phyloP scores from a whole-genome alignment of 2,797 vertebrate species.

The Telmatherina bonti region DNA sequence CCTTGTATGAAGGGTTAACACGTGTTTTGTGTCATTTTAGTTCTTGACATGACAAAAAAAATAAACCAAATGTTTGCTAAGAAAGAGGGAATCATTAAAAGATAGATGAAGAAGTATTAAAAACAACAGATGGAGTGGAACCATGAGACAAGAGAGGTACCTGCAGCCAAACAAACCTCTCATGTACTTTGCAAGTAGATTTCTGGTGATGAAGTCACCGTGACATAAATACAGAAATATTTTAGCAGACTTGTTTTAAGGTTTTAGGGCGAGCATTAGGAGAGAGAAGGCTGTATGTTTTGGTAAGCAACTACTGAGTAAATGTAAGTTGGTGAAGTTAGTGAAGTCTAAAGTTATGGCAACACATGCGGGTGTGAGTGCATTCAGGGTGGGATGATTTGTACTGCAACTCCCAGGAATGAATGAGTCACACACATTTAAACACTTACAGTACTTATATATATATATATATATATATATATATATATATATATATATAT shows the following conservation, averaged over 20 bases:
- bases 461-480: no score
- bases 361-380: slow-evolving; percentile 2
- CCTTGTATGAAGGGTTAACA: no score
- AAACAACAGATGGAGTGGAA: neutral
- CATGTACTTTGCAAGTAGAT: neutral
- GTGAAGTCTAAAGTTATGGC: neutral
- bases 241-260: neutral
- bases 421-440: slow-evolving; percentile 55
- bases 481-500: no score
- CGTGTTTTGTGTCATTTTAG: no score
- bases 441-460: neutral
- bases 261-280: neutral
- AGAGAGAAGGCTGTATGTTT: neutral
- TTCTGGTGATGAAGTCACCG: neutral
- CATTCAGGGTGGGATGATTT: slow-evolving; percentile 50
- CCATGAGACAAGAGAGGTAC: neutral
- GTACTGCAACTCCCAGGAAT: slow-evolving; percentile 58
- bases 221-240: neutral
- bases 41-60: no score
- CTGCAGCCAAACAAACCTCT: neutral
- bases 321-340: neutral
- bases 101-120: no score
- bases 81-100: no score
- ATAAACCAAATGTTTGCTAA: no score
- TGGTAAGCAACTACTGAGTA: neutral